Conservation (phyloP, 2,888 invertebrate species). For the Rhogogaster chlorosoma region DNA sequence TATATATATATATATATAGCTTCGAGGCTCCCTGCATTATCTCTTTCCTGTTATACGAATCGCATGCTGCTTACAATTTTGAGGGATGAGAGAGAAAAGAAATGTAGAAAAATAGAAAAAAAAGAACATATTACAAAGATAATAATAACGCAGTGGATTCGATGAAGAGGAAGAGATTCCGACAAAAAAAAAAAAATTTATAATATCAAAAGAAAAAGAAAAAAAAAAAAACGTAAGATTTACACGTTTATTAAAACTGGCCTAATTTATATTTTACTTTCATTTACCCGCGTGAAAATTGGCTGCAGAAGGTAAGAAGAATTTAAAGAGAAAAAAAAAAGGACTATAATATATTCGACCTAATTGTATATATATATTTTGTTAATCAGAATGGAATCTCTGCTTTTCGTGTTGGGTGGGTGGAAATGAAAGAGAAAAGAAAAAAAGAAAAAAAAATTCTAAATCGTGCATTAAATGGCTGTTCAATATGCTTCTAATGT, state of each 20-base stretch:
- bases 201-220: not conserved
- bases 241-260: not conserved
- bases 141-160: not conserved
- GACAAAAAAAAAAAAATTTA: no score
- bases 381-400: not conserved
- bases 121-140: not conserved
- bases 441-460: not conserved
- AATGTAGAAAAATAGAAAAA: not conserved
- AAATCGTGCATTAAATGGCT: not conserved
- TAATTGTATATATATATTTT: not conserved
- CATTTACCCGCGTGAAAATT: not conserved
- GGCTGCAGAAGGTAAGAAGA: slow-evolving; percentile 6
- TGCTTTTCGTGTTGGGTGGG: not conserved
- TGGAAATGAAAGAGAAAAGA: not conserved
- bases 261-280: not conserved
- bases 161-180: not conserved
- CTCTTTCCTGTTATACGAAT: not conserved
- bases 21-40: not conserved
- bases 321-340: not conserved
- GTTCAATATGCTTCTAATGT: not conserved
- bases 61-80: not conserved
- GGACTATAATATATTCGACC: not conserved
- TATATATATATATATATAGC: not conserved
- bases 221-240: not conserved
- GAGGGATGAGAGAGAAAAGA: not conserved